Conservation (phyloP, 1,140 invertebrate genomes). For the Centruroides vittatus region DNA sequence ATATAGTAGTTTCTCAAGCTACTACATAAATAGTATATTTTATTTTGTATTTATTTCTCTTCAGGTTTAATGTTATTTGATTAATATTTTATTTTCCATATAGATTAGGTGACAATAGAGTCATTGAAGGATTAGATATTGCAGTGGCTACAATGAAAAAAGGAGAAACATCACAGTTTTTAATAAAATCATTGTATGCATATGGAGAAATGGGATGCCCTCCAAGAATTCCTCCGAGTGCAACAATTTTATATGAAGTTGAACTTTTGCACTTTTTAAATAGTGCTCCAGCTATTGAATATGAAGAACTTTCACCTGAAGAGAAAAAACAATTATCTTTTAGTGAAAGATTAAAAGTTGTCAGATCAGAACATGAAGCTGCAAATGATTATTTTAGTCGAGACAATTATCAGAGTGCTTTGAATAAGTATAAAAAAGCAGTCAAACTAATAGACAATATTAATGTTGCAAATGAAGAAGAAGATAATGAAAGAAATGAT, state of each 20-base stretch:
- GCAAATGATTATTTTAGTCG: constrained; percentile 60
- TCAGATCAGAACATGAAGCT: constrained; percentile 45
- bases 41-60: too few relatives aligned
- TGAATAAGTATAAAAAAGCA: constrained; percentile 74
- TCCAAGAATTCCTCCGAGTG: constrained; percentile 42
- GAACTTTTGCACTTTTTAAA: constrained; percentile 43
- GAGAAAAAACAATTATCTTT: constrained; percentile 46
- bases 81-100: not conserved
- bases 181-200: constrained; percentile 47
- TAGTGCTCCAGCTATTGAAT: constrained; percentile 68
- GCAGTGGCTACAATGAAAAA: constrained; percentile 45
- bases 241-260: constrained; percentile 16
- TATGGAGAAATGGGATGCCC: constrained; percentile 46
- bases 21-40: too few relatives aligned
- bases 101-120: not conserved
- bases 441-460: constrained; percentile 10
- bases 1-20: too few relatives aligned
- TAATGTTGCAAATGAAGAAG: constrained; percentile 30
- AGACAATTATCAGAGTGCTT: constrained; percentile 42
- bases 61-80: too few relatives aligned
- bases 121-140: constrained; percentile 48
- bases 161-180: constrained; percentile 47
- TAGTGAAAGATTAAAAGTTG: constrained; percentile 49
- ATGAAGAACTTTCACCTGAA: constrained; percentile 60
- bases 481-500: constrained; percentile 39